Base-by-base conservation (phyloP, 2,113 vertebrate genomes). In the Thymallus thymallus region DNA sequence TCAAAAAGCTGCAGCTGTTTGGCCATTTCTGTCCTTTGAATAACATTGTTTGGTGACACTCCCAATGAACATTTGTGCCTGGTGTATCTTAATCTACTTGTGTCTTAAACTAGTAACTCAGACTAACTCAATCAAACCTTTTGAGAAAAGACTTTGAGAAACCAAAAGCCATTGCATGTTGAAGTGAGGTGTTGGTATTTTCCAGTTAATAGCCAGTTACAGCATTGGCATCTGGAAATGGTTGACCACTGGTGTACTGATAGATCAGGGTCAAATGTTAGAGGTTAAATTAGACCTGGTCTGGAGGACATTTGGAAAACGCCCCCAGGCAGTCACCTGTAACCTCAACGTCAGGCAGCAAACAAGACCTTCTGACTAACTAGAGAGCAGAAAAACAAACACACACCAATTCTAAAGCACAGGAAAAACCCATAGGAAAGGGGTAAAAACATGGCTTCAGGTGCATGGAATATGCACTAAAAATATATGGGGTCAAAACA, bases 161-260 rank as follows among this genome's bases (percentile, higher is more conserved):
- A 41, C 35, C 35, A 10, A 41, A 41, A 41, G 35, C 35, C 7
- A 41, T 41, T 41, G 35, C 35, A 10, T 41, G 9, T 41, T 41
- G 9, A 41, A 9, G 35, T 41, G 35, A 41, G 35, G 9, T 41
- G 35, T 41, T 41, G 1, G 80, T 87, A 84, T 85, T 74, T 77
- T 87, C 77, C 9, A 74, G 71, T 82, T 77, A 70, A 58, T 77
- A 83, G 61, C 78, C 74, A 83, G 86, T 90, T 82, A 87, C 84
- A 77, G 69, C 74, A 76, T 79, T 72, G 71, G 85, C 87, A 90
- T 82, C 87, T 91, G 89, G 85, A 85, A 90, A 81, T 89, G 87
- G 87, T 85, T 90, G 86, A 83, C 85, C 79, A 77, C 79, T 78
- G 77, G 77, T 77, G 76, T 84, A 76, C 81, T 74, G 76, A 72